Percentiles rank a stretch among this genome's conserved stretches.
phyloP scores from a whole-genome alignment of 2,888 invertebrate species.

The Lamellibrachia columna region DNA sequence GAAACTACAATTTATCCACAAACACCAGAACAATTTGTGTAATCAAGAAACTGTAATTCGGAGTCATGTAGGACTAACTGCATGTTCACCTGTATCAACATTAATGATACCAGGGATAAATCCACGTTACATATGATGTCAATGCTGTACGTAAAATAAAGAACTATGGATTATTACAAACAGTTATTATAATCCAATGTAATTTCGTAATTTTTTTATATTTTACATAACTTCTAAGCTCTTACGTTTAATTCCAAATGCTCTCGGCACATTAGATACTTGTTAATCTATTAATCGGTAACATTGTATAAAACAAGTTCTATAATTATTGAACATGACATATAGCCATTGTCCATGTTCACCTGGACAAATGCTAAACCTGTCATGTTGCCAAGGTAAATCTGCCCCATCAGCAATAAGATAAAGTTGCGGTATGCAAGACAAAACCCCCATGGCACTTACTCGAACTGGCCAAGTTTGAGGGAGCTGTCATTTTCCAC shows the following conservation, averaged over 20 bases:
- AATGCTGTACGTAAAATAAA: too few relatives aligned
- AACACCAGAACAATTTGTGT: too few relatives aligned
- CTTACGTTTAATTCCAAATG: neutral
- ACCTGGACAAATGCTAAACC: neutral
- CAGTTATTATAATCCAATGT: neutral
- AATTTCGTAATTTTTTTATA: neutral
- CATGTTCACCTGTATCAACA: too few relatives aligned
- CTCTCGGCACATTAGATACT: neutral
- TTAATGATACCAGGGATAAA: too few relatives aligned
- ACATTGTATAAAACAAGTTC: neutral
- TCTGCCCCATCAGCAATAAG: neutral
- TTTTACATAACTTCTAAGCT: neutral
- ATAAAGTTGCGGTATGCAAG: neutral
- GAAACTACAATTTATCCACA: too few relatives aligned
- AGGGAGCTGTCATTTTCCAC: conserved; percentile 25
- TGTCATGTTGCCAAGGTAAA: neutral
- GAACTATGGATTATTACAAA: neutral
- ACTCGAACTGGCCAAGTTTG: conserved; percentile 39
- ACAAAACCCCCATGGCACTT: conserved; percentile 26
- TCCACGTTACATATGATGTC: too few relatives aligned
- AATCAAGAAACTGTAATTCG: too few relatives aligned
- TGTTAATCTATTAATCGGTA: neutral
- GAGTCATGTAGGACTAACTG: too few relatives aligned
- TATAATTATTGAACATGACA: neutral
- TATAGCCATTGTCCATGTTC: neutral